These are phyloP conservation scores for Dromaius novaehollandiae DNA, from an alignment of 2,113 vertebrate genomes.

Conservation along the genomic window DNA sequence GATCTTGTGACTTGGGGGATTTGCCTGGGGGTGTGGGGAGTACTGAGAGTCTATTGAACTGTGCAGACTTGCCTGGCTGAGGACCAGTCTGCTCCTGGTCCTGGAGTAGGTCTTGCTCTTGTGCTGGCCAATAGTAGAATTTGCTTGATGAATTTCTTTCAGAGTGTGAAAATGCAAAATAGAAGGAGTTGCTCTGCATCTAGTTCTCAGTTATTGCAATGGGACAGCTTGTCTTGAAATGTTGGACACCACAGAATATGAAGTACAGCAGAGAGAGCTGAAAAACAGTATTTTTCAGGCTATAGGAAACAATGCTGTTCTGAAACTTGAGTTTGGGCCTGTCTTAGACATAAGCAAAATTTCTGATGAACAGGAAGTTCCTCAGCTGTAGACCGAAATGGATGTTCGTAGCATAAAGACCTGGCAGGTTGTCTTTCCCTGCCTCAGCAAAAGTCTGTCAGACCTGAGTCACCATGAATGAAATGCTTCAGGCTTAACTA, in stretches of 20 bases:
- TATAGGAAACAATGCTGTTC: neutral
- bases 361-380: neutral
- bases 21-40: neutral
- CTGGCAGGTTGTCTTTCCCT: neutral
- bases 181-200: neutral
- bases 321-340: neutral
- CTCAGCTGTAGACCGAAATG: neutral
- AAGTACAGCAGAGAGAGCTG: neutral
- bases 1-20: fast-evolving
- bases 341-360: neutral
- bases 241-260: no score
- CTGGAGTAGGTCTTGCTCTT: neutral
- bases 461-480: neutral
- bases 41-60: neutral
- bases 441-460: neutral
- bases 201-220: neutral
- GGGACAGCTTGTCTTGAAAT: neutral
- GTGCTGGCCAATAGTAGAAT: neutral
- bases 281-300: neutral
- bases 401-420: no score
- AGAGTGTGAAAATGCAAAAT: fast-evolving
- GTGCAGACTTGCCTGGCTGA: neutral
- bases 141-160: neutral
- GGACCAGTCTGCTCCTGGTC: neutral
- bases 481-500: neutral